Evolutionary conservation across 1,140 invertebrate species (phyloP).

Genomic region (Mesaphorura yosii): DNA sequence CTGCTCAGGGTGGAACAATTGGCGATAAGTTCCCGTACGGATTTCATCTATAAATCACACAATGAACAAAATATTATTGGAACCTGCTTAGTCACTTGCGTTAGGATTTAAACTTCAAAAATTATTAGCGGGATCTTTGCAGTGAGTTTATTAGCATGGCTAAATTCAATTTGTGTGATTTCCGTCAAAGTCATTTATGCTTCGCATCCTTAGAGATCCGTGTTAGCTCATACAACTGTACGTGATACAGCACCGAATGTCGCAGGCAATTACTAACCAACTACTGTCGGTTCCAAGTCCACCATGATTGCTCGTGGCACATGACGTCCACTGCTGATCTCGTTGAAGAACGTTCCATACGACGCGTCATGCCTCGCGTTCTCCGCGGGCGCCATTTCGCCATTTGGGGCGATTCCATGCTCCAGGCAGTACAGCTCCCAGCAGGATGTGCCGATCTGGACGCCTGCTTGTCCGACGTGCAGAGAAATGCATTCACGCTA

Average conservation of each 20-base stretch:
- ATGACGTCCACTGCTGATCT: slow-evolving; percentile 75
- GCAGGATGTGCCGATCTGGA: slow-evolving; percentile 76
- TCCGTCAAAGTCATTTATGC: no score
- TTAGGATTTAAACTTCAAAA: no score
- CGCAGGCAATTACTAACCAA: slow-evolving; percentile 43
- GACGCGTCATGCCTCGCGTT: slow-evolving; percentile 62
- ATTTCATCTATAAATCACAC: slow-evolving; percentile 42
- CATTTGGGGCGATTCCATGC: slow-evolving; percentile 76
- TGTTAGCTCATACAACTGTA: no score
- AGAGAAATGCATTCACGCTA: slow-evolving; percentile 72
- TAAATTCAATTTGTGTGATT: no score
- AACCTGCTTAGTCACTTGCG: no score
- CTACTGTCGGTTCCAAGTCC: slow-evolving; percentile 77
- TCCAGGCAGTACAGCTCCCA: slow-evolving; percentile 81
- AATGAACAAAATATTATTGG: not conserved
- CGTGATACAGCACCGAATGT: not conserved
- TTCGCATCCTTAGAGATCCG: no score
- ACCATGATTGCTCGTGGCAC: slow-evolving; percentile 74
- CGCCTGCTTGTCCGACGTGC: slow-evolving; percentile 77
- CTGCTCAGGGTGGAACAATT: slow-evolving; percentile 58
- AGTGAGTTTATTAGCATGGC: no score
- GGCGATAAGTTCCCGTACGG: slow-evolving; percentile 46
- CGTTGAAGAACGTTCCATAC: slow-evolving; percentile 80
- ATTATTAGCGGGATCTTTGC: no score
- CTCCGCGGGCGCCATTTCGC: slow-evolving; percentile 55